Evolutionary conservation across 2,888 invertebrate species (phyloP), one percentile per base, ranked within the genome.

Genomic region (Latrodectus hesperus): DNA sequence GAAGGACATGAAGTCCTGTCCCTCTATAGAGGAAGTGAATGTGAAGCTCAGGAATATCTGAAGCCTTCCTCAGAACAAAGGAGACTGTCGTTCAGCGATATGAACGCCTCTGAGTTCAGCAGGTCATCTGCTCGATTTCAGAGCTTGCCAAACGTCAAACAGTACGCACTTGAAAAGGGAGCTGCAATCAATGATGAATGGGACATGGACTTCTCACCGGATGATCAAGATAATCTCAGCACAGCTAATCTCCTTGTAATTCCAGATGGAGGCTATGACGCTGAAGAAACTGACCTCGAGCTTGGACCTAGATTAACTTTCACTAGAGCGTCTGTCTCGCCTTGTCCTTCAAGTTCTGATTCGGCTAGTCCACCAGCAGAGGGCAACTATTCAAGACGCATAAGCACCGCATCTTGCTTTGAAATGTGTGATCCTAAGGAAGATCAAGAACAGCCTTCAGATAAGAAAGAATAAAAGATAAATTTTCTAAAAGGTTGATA

Each of bases 211-310:
- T 5, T 60, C 2, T 26, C 68, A 16, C 70, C 73, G 12, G 87
- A 88, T 26, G 78, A 82, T 60, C 87, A 77, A 78, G 87, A 88
- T 22, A 88, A 88, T 70, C n/a, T 88, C 51, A 88, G 87, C 74
- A 88, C 87, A 1, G 83, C 87, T 6, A 88, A 88, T 53, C 73
- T 88, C 14, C 22, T 88, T 26, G n/a, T 88, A n/a, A 22, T 79
- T 1, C 64, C 55, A 6, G 81, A 81, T 26, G 75, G 12, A 10
- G 38, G 14, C 49, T 76, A 84, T 3, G 76, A 76, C 26, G 81
- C 72, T n/a, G 51, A 14, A 4, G 78, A 51, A 49, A 64, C 53
- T 16, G 73, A 73, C 6, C 17, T 16, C 4, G 55, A 14, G 11
- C 9, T 52, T 51, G 14, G 55, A 16, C 87, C 87, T 65, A 17